These are phyloP conservation scores for Pteruthius melanotis DNA, from an alignment of 2,113 vertebrate genomes.

Conservation along the genomic window DNA sequence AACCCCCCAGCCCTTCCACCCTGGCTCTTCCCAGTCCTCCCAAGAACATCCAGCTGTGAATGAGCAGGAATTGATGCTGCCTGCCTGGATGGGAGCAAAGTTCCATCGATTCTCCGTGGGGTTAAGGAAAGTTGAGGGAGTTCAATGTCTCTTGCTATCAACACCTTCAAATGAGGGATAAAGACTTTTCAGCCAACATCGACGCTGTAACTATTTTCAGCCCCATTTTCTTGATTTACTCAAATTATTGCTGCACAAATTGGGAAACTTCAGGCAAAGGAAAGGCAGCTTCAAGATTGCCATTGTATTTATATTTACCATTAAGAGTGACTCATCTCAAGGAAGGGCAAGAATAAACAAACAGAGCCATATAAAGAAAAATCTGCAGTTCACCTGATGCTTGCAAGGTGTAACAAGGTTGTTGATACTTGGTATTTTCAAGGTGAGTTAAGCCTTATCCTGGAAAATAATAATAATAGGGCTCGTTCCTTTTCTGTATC, in stretches of 20 bases:
- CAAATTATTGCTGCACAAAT: not conserved
- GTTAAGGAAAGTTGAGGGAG: constrained; percentile 7
- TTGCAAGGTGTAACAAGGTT: not conserved
- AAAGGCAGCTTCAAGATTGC: not conserved
- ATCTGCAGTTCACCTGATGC: not conserved
- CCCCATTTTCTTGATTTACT: not conserved
- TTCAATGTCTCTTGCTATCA: not conserved
- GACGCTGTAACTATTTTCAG: not conserved
- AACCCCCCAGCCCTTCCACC: not conserved
- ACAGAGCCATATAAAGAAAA: not conserved
- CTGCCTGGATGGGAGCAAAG: not conserved
- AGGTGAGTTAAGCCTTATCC: not conserved
- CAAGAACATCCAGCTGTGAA: not conserved
- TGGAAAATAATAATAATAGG: not conserved
- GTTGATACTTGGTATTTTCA: not conserved
- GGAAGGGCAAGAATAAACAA: not conserved
- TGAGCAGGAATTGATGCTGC: not conserved
- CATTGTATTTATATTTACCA: not conserved
- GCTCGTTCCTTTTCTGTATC: not conserved
- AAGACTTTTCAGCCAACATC: not conserved
- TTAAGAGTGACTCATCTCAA: not conserved
- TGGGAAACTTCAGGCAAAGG: not conserved
- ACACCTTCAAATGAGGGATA: not conserved
- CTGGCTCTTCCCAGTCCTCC: not conserved
- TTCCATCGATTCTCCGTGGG: not conserved